These are phyloP conservation scores for Cyprinodon brontotheroides DNA, from an alignment of 2,113 vertebrate species.

Conservation along the genomic window DNA sequence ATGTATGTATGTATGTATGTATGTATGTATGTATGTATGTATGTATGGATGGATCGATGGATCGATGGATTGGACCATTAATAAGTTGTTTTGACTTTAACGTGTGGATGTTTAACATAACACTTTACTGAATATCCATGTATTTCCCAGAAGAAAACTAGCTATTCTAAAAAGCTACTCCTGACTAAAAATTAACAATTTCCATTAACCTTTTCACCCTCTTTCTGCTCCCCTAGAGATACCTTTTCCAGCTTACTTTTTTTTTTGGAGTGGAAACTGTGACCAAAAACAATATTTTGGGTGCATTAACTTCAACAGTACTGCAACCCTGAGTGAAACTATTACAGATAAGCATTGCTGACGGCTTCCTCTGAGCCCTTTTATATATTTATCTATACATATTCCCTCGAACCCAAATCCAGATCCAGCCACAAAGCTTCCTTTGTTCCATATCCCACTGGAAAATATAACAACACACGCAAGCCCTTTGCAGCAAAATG, in stretches of 20 bases:
- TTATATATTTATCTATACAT: background rate
- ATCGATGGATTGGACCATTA: background rate
- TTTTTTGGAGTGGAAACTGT: slow-evolving; percentile 15
- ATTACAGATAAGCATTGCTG: slow-evolving; percentile 65
- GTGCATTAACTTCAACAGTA: slow-evolving; percentile 47
- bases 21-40: too few relatives aligned
- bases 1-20: too few relatives aligned
- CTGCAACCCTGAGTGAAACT: slow-evolving; percentile 31
- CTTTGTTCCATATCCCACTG: slow-evolving; percentile 75
- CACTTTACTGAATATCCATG: slow-evolving; percentile 60
- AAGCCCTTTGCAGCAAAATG: slow-evolving; percentile 63
- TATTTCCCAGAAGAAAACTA: slow-evolving; percentile 58
- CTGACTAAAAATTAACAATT: background rate
- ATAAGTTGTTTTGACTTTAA: slow-evolving; percentile 11
- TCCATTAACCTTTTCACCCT: background rate
- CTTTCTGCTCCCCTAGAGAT: background rate
- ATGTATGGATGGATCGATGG: background rate
- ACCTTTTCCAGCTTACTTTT: background rate
- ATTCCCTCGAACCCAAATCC: slow-evolving; percentile 48
- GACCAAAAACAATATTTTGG: slow-evolving; percentile 61
- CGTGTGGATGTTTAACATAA: slow-evolving; percentile 26
- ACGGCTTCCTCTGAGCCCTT: slow-evolving; percentile 56
- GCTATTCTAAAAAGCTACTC: slow-evolving; percentile 25
- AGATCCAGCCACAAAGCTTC: slow-evolving; percentile 71
- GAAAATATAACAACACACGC: slow-evolving; percentile 68